Evolutionary conservation across 2,888 invertebrate genomes (phyloP), one percentile per base, ranked within the genome.

Genomic region (Eupsilia transversa): DNA sequence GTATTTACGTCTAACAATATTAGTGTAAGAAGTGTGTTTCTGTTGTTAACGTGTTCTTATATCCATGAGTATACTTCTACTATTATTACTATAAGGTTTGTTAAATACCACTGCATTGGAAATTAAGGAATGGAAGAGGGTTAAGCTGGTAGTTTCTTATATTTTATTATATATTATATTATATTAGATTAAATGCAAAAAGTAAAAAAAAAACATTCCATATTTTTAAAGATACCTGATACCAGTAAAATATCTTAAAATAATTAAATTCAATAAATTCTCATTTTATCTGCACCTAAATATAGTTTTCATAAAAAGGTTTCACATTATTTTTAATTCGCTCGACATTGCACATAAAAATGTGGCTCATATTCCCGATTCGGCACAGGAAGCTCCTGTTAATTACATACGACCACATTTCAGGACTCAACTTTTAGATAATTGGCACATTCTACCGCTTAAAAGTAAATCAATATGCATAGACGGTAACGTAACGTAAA

Each of bases 401-500:
- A 67, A 30, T 67, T 60, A 41, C 30, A 23, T 41, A 41, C 41
- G 3, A 41, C 3, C 12, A 66, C 12, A 33, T 12, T 41, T 17
- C 2, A 52, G 20, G 6, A 49, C 30, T 52, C 12, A 23, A 63
- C 43, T 43, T 41, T 20, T 27, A 7, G 1, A 1, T 54, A 41
- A 17, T 9, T 71, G n/a, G 1, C 27, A 67, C 9, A 41, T 33
- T n/a, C 12, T 20, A 71, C 66, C 4, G 4, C 41, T n/a, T 14
- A 64, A 46, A 64, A 46, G 17, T 43, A 43, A 54, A 56, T 67
- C 54, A 46, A 46, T 72, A 69, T 57, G 46, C 35, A 54, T 0
- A 10, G 12, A 30, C 17, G 12, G 46, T 30, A 30, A n/a, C n/a
- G 23, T 6, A 38, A 66, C 14, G 27, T 35, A 66, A 66, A 65